Conservation (phyloP, 2,113 vertebrate species). For the Scomber colias region DNA sequence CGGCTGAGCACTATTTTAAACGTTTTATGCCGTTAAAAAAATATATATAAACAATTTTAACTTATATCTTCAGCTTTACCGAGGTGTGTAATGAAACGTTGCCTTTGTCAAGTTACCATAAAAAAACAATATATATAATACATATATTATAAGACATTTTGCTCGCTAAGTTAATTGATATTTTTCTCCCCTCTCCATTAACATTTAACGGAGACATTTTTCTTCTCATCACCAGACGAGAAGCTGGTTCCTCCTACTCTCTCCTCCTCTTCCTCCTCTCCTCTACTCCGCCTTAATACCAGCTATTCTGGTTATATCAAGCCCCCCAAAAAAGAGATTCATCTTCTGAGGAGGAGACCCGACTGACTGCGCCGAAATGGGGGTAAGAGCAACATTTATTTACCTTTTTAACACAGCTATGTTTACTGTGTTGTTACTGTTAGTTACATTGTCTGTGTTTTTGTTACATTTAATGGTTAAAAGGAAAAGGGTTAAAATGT, state of each 20-base stretch:
- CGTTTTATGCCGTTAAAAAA: constrained; percentile 16
- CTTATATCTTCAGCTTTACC: constrained; percentile 18
- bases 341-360: constrained; percentile 72
- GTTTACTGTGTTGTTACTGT: not conserved
- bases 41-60: not conserved
- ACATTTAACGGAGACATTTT: constrained; percentile 31
- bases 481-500: constrained; percentile 26
- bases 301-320: constrained; percentile 56
- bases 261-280: not conserved
- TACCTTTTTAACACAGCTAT: accelerated
- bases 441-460: not conserved
- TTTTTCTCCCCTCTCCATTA: not conserved
- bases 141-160: constrained; percentile 6
- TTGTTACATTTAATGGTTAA: not conserved
- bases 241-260: not conserved
- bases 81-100: constrained; percentile 24
- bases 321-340: constrained; percentile 24
- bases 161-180: constrained; percentile 13
- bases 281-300: constrained; percentile 35
- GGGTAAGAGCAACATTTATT: constrained; percentile 76
- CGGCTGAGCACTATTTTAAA: constrained; percentile 26
- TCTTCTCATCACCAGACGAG: not conserved
- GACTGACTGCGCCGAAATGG: constrained; percentile 80
- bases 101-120: constrained; percentile 33
- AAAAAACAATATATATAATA: not conserved